Conservation (phyloP, 53 echinoderm and acorn worm species). For the Paelopatides confundens region DNA sequence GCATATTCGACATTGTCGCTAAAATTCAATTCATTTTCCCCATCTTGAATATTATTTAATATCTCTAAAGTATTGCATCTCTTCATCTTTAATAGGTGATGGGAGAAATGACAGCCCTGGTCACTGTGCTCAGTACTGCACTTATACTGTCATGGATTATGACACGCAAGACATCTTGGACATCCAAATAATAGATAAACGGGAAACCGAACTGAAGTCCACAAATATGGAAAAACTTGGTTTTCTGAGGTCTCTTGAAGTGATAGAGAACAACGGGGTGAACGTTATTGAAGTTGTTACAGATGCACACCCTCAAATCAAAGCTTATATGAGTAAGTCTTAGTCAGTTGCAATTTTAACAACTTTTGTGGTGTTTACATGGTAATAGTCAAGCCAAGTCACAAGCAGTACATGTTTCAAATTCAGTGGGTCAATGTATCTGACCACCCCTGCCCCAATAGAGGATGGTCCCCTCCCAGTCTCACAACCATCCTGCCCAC, state of each 20-base stretch:
- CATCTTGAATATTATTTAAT: too few relatives aligned
- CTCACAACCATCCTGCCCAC: too few relatives aligned
- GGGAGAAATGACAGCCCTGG: slow-evolving; percentile 28
- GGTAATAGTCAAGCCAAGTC: too few relatives aligned
- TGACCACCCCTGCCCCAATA: too few relatives aligned
- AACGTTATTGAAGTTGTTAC: background rate
- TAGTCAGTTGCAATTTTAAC: too few relatives aligned
- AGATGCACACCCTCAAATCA: slow-evolving; percentile 14
- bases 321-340: slow-evolving; percentile 29
- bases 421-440: too few relatives aligned
- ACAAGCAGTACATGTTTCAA: too few relatives aligned
- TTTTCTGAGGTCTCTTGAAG: background rate
- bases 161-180: background rate
- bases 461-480: too few relatives aligned
- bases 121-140: background rate
- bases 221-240: slow-evolving; percentile 2
- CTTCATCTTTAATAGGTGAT: background rate
- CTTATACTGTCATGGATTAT: background rate
- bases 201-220: background rate
- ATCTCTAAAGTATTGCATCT: too few relatives aligned
- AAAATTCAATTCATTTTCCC: too few relatives aligned
- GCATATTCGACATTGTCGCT: too few relatives aligned
- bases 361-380: too few relatives aligned
- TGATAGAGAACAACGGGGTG: background rate
- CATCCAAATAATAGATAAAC: background rate